phyloP scores from a whole-genome alignment of 1,140 invertebrate genomes.

The Drosophila nigromelanica region DNA sequence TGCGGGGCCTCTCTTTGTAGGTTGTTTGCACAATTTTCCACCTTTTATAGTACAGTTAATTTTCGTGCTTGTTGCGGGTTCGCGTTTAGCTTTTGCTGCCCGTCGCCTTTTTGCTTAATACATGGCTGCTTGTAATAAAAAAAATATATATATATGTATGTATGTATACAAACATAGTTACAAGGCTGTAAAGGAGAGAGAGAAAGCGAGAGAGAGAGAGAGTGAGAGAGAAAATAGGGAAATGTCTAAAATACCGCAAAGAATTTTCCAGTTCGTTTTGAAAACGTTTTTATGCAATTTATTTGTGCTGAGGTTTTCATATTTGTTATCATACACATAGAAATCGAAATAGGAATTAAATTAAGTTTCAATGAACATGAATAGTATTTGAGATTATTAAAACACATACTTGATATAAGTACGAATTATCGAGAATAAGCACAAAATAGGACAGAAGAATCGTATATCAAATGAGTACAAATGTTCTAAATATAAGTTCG shows the following conservation, averaged over 20 bases:
- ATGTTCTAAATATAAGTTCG: too few relatives aligned
- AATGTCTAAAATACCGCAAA: conserved; percentile 49
- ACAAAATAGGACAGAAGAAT: too few relatives aligned
- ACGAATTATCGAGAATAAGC: too few relatives aligned
- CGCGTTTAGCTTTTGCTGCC: conserved; percentile 24
- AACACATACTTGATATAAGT: too few relatives aligned
- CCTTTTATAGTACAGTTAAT: conserved; percentile 83
- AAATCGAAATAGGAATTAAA: too few relatives aligned
- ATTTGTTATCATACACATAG: background rate
- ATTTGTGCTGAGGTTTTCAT: conserved; percentile 51
- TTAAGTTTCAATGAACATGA: too few relatives aligned
- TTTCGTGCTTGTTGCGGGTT: conserved; percentile 72
- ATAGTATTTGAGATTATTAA: too few relatives aligned
- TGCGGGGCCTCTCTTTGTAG: conserved; percentile 45
- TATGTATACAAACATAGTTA: background rate
- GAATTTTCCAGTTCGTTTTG: conserved; percentile 69
- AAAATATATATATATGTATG: background rate
- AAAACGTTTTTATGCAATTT: conserved; percentile 76
- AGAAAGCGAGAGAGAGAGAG: background rate
- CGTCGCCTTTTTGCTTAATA: conserved; percentile 44
- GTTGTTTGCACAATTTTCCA: conserved; percentile 83
- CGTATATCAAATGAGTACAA: too few relatives aligned
- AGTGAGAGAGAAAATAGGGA: conserved; percentile 23
- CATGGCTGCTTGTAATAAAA: conserved; percentile 44
- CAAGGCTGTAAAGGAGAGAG: background rate